A percentile compares a stretch with the other conserved stretches of the same genome.
phyloP scores from a whole-genome alignment of 2,113 vertebrate species.

The Cynocephalus volans region DNA sequence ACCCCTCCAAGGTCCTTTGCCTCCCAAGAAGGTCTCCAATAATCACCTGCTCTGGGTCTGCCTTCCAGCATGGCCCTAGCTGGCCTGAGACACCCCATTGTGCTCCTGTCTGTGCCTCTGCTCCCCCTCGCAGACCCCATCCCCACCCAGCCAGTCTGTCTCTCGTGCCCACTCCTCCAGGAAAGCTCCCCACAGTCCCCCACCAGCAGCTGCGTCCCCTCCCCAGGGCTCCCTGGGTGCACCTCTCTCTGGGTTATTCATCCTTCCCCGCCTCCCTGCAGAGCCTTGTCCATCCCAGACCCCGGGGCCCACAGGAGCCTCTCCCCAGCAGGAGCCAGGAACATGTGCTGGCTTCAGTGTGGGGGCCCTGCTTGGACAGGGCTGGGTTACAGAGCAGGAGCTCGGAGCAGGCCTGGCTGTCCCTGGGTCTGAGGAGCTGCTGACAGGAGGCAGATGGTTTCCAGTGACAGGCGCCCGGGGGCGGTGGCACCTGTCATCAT shows the following conservation, averaged over 20 bases:
- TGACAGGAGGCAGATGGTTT: conserved; percentile 62
- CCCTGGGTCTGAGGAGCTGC: background rate
- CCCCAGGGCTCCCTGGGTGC: background rate
- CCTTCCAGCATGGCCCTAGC: background rate
- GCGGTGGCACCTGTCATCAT: background rate
- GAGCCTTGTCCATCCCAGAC: background rate
- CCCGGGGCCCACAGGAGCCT: accelerated
- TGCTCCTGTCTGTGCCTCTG: background rate
- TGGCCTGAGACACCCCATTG: accelerated
- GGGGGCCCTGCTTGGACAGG: background rate
- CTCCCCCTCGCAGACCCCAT: accelerated
- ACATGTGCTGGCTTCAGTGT: accelerated
- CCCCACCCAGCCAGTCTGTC: background rate
- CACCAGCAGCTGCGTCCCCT: no score
- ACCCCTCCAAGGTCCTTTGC: background rate
- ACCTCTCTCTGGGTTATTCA: accelerated
- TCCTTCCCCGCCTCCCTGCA: background rate
- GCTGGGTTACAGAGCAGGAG: background rate
- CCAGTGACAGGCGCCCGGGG: background rate
- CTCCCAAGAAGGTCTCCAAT: background rate
- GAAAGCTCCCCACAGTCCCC: background rate
- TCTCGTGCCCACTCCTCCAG: background rate
- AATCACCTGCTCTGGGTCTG: accelerated
- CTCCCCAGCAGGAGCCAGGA: background rate
- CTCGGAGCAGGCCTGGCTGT: background rate